Evolutionary conservation across 2,888 invertebrate genomes (phyloP).

Genomic region (Dioctria rufipes): DNA sequence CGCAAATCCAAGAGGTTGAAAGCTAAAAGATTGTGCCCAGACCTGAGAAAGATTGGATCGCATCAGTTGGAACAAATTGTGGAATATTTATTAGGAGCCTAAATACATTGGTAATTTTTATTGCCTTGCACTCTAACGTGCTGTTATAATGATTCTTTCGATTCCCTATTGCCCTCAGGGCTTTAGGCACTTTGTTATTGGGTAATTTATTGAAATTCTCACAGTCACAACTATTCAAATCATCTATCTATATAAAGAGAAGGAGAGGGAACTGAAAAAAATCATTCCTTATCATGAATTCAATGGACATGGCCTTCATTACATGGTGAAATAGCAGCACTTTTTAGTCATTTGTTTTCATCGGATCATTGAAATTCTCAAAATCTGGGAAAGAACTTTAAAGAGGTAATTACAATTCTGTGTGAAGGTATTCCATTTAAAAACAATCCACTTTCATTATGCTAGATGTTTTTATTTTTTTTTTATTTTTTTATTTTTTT

Average conservation of each 20-base stretch:
- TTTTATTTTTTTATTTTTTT: background rate
- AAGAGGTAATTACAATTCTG: background rate
- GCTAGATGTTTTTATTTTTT: background rate
- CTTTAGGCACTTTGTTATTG: background rate
- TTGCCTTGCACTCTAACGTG: slow-evolving; percentile 40
- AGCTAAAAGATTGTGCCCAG: background rate
- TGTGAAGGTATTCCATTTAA: background rate
- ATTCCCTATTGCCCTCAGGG: background rate
- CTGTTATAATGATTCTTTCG: background rate
- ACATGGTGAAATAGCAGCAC: background rate
- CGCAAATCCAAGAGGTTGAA: background rate
- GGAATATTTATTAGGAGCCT: slow-evolving; percentile 33
- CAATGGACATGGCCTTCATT: slow-evolving; percentile 8
- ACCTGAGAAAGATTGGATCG: slow-evolving; percentile 27
- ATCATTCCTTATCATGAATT: slow-evolving; percentile 5
- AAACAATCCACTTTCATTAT: slow-evolving; percentile 2
- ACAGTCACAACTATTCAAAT: background rate
- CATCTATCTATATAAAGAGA: background rate
- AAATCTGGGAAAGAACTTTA: background rate
- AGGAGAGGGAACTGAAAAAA: background rate
- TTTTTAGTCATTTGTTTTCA: background rate
- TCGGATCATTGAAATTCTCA: background rate
- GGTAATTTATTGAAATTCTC: slow-evolving; percentile 14
- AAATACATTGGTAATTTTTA: slow-evolving; percentile 48
- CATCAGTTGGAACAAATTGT: slow-evolving; percentile 39